Evolutionary conservation across 2,797 vertebrate species (phyloP).

Genomic region (Molossus alvarezi): DNA sequence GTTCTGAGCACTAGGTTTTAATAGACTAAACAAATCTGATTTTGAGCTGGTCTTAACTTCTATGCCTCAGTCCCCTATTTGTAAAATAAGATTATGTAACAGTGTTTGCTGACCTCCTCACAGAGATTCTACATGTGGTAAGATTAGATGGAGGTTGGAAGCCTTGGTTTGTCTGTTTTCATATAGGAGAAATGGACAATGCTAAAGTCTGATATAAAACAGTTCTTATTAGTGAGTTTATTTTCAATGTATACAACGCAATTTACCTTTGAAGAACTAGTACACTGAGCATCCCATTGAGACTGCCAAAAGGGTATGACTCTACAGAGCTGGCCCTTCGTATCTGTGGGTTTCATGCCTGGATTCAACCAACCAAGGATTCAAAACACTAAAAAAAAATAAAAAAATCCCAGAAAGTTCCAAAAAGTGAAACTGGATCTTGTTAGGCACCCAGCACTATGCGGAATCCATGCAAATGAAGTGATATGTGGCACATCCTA

Average conservation of each 20-base stretch:
- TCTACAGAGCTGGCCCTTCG: background rate
- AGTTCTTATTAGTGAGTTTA: background rate
- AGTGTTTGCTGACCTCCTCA: background rate
- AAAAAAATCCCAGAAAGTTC: background rate
- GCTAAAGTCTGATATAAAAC: background rate
- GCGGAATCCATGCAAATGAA: background rate
- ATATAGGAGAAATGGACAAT: background rate
- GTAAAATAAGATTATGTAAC: background rate
- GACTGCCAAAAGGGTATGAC: background rate
- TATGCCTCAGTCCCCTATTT: background rate
- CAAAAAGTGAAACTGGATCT: background rate
- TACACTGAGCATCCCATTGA: background rate
- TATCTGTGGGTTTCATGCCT: background rate
- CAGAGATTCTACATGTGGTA: background rate
- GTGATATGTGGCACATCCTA: background rate
- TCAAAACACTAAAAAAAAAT: background rate
- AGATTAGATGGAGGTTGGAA: background rate
- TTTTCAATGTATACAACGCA: background rate
- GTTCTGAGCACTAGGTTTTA: background rate
- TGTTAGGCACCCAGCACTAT: background rate
- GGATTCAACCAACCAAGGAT: background rate
- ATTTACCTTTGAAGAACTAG: constrained; percentile 16
- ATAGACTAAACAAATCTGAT: background rate
- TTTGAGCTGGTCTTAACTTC: background rate
- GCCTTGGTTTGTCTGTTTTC: background rate